Conservation (phyloP, 2,888 invertebrate genomes). For the Saturnia pavonia region DNA sequence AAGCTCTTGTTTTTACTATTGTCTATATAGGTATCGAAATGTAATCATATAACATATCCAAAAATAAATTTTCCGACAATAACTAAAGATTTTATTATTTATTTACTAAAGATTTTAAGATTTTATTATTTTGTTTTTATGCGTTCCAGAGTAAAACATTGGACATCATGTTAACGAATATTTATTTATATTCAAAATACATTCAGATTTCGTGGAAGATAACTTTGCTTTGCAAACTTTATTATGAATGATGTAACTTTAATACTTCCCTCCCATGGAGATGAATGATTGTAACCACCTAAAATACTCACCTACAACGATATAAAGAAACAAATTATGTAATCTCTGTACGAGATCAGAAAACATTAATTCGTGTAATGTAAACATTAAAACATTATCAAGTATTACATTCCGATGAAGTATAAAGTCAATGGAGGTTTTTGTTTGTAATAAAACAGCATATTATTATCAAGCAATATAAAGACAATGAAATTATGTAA, state of each 20-base stretch:
- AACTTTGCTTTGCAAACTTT: background rate
- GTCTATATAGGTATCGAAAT: background rate
- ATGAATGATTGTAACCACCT: background rate
- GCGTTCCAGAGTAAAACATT: background rate
- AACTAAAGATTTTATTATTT: background rate
- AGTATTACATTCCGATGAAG: background rate
- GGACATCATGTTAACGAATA: background rate
- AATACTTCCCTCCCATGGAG: background rate
- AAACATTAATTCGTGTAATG: background rate
- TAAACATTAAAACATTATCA: constrained; percentile 2
- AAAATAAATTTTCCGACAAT: background rate
- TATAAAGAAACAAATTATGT: background rate
- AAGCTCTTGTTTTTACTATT: background rate
- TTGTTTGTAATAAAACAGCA: constrained; percentile 12
- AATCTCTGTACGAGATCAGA: background rate
- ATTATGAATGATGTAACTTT: background rate
- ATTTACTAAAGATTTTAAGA: background rate
- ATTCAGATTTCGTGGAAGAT: constrained; percentile 28
- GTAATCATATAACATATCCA: background rate
- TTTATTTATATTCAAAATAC: constrained; percentile 3
- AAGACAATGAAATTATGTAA: constrained; percentile 36
- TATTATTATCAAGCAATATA: constrained; percentile 31
- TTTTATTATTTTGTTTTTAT: background rate
- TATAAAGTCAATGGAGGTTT: background rate
- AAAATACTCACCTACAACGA: background rate